A percentile compares a stretch with the other conserved stretches of the same genome.
Conservation (phyloP, 2,888 invertebrate genomes). For the Bombylius discolor region DNA sequence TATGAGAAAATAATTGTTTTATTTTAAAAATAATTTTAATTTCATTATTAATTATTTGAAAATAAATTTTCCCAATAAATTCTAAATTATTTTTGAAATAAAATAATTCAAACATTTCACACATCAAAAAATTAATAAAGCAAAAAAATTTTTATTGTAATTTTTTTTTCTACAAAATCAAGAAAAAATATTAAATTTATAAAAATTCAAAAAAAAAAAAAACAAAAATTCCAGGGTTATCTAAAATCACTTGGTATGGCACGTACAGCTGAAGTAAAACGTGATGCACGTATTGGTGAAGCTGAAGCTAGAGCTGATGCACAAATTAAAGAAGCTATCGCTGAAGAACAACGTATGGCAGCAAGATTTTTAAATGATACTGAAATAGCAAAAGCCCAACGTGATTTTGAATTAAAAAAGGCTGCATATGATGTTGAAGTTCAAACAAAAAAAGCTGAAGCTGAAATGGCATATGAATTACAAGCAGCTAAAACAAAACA, state of each 20-base stretch:
- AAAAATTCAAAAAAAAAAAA: too few relatives aligned
- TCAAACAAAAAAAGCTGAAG: slow-evolving; percentile 76
- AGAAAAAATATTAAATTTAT: too few relatives aligned
- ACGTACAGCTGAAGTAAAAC: slow-evolving; percentile 84
- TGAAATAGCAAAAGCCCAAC: slow-evolving; percentile 91
- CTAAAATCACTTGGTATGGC: slow-evolving; percentile 90
- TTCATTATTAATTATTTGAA: too few relatives aligned
- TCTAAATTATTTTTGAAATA: too few relatives aligned
- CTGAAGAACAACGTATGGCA: slow-evolving; percentile 93
- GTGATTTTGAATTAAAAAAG: slow-evolving; percentile 94
- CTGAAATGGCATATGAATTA: slow-evolving; percentile 83
- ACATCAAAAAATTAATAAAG: too few relatives aligned
- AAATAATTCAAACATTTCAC: too few relatives aligned
- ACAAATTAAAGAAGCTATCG: slow-evolving; percentile 85
- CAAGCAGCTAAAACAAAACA: slow-evolving; percentile 95
- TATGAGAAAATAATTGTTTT: too few relatives aligned
- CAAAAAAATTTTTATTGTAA: too few relatives aligned
- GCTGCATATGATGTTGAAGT: slow-evolving; percentile 96
- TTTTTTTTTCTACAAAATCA: too few relatives aligned
- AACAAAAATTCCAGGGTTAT: slow-evolving; percentile 45
- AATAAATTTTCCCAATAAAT: too few relatives aligned
- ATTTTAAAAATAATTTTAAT: too few relatives aligned
- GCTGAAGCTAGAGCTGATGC: slow-evolving; percentile 64
- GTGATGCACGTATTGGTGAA: slow-evolving; percentile 93
- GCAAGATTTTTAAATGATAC: slow-evolving; percentile 88